These are phyloP conservation scores for Vannuccia rotundouncinata DNA, from an alignment of 2,888 invertebrate genomes.

Conservation along the genomic window DNA sequence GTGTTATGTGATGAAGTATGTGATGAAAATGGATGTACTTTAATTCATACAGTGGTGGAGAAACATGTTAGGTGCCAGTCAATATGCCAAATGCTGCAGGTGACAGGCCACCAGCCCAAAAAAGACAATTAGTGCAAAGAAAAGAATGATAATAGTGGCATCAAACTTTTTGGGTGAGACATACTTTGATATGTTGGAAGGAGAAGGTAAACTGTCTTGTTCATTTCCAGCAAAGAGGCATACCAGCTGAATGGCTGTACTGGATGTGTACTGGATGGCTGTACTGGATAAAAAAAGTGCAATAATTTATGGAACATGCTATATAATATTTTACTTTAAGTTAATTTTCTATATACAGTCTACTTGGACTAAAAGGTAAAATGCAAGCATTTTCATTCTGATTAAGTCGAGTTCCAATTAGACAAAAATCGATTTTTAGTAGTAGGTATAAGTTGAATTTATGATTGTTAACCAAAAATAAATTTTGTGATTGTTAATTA, in stretches of 20 bases:
- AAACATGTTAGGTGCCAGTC: background rate
- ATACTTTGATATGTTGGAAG: background rate
- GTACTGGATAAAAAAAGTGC: background rate
- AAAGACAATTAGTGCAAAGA: background rate
- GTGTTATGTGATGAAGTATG: too few species aligned
- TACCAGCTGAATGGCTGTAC: conserved; percentile 15
- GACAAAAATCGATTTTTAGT: too few species aligned
- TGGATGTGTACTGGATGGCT: background rate
- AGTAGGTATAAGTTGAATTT: too few species aligned
- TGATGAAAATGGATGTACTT: too few species aligned
- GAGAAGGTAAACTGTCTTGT: background rate
- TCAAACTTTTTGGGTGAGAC: background rate
- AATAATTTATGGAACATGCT: conserved; percentile 12
- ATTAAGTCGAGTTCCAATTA: too few species aligned
- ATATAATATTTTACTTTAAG: too few species aligned
- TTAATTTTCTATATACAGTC: too few species aligned
- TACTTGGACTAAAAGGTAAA: too few species aligned
- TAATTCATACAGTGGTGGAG: background rate
- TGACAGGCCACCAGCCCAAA: background rate
- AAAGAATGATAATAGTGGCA: background rate
- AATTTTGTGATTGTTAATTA: too few species aligned
- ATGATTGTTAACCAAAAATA: too few species aligned
- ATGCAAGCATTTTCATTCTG: too few species aligned
- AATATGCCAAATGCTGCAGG: background rate
- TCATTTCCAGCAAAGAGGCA: conserved; percentile 15